phyloP scores from a whole-genome alignment of 2,888 invertebrate genomes.

The Platypus cylindrus region DNA sequence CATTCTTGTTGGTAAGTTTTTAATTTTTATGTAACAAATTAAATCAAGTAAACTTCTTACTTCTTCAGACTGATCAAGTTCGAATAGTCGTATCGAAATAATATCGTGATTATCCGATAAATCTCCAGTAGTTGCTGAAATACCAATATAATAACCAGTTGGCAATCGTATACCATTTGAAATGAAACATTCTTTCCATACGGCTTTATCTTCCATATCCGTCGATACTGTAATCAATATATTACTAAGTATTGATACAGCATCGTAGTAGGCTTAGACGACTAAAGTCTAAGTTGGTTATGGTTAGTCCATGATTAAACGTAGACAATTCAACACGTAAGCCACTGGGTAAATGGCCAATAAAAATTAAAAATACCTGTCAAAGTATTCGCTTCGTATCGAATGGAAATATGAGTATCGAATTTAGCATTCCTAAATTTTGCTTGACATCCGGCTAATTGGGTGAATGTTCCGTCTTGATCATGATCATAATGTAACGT shows the following conservation, averaged over 20 bases:
- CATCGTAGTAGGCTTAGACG: too few species aligned
- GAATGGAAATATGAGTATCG: slow-evolving; percentile 81
- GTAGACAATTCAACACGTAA: too few species aligned
- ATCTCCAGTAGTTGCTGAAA: slow-evolving; percentile 94
- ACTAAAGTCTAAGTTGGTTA: too few species aligned
- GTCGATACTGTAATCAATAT: slow-evolving; percentile 63
- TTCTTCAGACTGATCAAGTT: slow-evolving; percentile 67
- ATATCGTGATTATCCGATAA: slow-evolving; percentile 94
- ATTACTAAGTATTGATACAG: too few species aligned
- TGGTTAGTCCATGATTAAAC: too few species aligned
- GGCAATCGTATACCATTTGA: slow-evolving; percentile 85
- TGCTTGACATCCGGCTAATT: slow-evolving; percentile 92
- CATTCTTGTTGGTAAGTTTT: too few species aligned
- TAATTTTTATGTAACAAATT: too few species aligned
- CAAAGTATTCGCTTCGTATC: slow-evolving; percentile 82
- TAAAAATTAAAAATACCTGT: slow-evolving; percentile 44
- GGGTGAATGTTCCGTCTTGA: slow-evolving; percentile 94
- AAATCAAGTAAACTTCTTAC: slow-evolving; percentile 31
- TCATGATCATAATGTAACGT: slow-evolving; percentile 94
- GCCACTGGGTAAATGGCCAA: neutral
- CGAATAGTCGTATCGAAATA: slow-evolving; percentile 80
- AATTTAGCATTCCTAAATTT: slow-evolving; percentile 84
- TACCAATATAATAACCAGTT: slow-evolving; percentile 88
- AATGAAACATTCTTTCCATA: slow-evolving; percentile 88
- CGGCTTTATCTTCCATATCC: slow-evolving; percentile 81